Evolutionary conservation across 2,113 vertebrate species (phyloP).

Genomic region (Paralichthys olivaceus): DNA sequence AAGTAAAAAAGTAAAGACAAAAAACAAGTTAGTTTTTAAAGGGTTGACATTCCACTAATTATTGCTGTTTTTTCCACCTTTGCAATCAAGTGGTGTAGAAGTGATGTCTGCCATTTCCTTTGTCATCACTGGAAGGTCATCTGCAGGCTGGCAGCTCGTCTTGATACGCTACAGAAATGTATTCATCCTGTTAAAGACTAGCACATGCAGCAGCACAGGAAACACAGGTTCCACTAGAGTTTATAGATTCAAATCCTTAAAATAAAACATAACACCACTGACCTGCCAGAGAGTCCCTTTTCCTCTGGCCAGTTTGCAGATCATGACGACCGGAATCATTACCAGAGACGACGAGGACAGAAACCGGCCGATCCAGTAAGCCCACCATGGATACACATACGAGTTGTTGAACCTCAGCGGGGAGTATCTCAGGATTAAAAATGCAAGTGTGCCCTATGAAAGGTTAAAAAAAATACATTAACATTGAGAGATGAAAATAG

Average conservation of each 20-base stretch:
- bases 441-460: slow-evolving; percentile 74
- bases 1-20: not conserved
- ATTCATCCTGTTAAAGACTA: slow-evolving; percentile 1
- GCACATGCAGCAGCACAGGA: not conserved
- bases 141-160: slow-evolving; percentile 47
- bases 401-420: slow-evolving; percentile 77
- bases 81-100: not conserved
- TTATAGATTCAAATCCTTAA: not conserved
- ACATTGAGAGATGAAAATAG: not conserved
- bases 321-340: slow-evolving; percentile 72
- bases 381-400: slow-evolving; percentile 80
- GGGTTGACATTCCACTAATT: not conserved
- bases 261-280: slow-evolving; percentile 18
- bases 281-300: slow-evolving; percentile 76
- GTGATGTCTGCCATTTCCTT: slow-evolving; percentile 44
- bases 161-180: slow-evolving; percentile 63
- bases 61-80: slow-evolving; percentile 18
- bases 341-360: slow-evolving; percentile 71
- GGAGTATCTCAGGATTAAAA: slow-evolving; percentile 72
- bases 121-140: slow-evolving; percentile 58
- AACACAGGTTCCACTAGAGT: not conserved
- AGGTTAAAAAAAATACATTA: not conserved
- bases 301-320: slow-evolving; percentile 66
- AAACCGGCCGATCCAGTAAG: slow-evolving; percentile 78
- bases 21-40: not conserved